Evolutionary conservation across 2,113 vertebrate species (phyloP).

Genomic region (Pachycephala philippinensis): DNA sequence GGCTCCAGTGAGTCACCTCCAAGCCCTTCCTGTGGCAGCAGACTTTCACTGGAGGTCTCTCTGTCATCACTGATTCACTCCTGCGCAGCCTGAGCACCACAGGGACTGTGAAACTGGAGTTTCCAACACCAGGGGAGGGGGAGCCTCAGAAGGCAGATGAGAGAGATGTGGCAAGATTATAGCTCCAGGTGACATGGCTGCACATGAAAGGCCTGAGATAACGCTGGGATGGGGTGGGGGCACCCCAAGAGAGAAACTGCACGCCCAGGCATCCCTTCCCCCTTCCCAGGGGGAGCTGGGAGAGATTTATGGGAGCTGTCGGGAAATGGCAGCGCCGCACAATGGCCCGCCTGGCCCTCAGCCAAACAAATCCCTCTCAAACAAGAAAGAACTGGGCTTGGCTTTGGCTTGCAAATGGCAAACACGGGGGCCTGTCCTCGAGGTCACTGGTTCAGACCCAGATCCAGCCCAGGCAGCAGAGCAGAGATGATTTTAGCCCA

Average conservation of each 20-base stretch:
- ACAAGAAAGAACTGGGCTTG: background rate
- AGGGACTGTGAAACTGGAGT: background rate
- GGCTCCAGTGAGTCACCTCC: background rate
- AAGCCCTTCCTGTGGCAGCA: background rate
- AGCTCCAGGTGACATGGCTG: background rate
- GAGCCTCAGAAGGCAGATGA: background rate
- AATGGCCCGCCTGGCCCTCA: background rate
- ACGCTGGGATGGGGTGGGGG: background rate
- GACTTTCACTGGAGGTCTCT: background rate
- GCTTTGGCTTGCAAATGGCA: background rate
- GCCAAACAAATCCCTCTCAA: background rate
- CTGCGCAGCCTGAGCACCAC: background rate
- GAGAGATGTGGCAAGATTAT: background rate
- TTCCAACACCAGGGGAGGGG: background rate
- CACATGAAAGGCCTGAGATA: slow-evolving; percentile 1
- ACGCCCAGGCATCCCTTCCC: background rate
- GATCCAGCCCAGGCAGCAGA: background rate
- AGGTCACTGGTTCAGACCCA: slow-evolving; percentile 32
- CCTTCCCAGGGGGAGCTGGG: background rate
- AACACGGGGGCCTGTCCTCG: background rate
- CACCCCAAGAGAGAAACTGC: background rate
- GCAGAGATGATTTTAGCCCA: background rate
- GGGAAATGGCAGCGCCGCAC: background rate
- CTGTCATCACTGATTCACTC: background rate
- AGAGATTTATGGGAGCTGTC: background rate